These are phyloP conservation scores for Trematocara zebra DNA, from an alignment of 2,113 vertebrate species.

Conservation along the genomic window DNA sequence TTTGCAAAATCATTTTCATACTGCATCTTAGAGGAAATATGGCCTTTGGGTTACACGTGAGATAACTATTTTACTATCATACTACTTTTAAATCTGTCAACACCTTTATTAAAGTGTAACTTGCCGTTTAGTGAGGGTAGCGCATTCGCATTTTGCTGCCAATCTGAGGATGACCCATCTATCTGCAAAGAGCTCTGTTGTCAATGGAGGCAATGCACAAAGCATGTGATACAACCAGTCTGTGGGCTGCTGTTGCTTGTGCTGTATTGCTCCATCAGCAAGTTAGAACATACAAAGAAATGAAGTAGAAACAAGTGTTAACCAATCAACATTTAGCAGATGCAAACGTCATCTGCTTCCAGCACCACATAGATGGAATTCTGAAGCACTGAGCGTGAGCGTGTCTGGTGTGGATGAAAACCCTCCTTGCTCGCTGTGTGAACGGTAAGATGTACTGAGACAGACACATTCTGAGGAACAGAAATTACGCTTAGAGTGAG, in stretches of 20 bases:
- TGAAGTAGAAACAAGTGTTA: fast-evolving
- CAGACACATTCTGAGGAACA: background rate
- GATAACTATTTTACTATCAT: background rate
- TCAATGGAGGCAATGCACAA: background rate
- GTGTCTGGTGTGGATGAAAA: fast-evolving
- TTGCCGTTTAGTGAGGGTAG: fast-evolving
- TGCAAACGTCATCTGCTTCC: background rate
- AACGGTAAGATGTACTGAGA: background rate
- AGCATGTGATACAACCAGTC: fast-evolving
- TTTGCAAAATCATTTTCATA: background rate
- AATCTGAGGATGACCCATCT: fast-evolving
- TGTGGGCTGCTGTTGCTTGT: background rate
- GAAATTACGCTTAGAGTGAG: background rate
- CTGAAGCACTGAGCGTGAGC: background rate
- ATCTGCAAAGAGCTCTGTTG: background rate
- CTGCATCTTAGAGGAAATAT: fast-evolving
- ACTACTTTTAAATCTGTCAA: background rate
- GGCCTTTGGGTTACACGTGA: background rate
- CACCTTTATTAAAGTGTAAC: background rate
- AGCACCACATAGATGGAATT: background rate
- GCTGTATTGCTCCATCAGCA: background rate
- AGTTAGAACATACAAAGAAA: background rate
- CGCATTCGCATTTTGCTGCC: fast-evolving
- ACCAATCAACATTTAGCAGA: background rate
- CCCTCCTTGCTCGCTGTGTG: background rate